A percentile compares a stretch with the other conserved stretches of the same genome.
Conservation (phyloP, 2,797 vertebrate genomes). For the Parauchenoglanis ngamensis region DNA sequence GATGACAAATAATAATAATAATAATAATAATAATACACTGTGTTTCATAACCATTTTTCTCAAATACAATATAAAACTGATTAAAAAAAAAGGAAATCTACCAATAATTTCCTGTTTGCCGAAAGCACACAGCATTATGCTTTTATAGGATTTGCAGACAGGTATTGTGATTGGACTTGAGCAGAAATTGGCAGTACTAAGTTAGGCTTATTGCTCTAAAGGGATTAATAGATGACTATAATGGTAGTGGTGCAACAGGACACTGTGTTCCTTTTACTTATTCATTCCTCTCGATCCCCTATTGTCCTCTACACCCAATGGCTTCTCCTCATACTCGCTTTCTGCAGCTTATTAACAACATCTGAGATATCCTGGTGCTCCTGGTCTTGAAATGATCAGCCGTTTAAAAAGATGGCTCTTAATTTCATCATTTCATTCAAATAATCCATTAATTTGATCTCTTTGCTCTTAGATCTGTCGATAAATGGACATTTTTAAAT, state of each 20-base stretch:
- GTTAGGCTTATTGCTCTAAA: conserved; percentile 50
- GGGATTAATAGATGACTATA: conserved; percentile 58
- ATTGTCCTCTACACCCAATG: conserved; percentile 37
- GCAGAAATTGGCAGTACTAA: conserved; percentile 37
- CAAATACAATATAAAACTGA: not conserved
- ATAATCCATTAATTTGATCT: not conserved
- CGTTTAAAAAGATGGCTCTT: not conserved
- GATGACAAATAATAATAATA: not conserved
- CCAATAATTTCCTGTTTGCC: not conserved
- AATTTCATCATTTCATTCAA: not conserved
- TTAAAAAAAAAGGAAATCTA: not conserved
- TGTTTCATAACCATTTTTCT: not conserved
- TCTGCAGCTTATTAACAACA: conserved; percentile 31
- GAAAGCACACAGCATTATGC: conserved; percentile 4
- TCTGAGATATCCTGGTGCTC: conserved; percentile 23
- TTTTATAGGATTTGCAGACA: conserved; percentile 25
- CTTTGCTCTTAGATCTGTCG: not conserved
- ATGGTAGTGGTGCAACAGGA: conserved; percentile 62
- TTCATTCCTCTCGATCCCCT: conserved; percentile 59
- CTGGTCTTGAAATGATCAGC: not conserved
- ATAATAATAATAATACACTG: not conserved
- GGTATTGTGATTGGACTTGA: conserved; percentile 38
- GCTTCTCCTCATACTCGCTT: conserved; percentile 35
- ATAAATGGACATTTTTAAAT: not conserved
- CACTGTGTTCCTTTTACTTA: conserved; percentile 70